Conservation (phyloP, 2,797 vertebrate species). For the Agapornis canus region DNA sequence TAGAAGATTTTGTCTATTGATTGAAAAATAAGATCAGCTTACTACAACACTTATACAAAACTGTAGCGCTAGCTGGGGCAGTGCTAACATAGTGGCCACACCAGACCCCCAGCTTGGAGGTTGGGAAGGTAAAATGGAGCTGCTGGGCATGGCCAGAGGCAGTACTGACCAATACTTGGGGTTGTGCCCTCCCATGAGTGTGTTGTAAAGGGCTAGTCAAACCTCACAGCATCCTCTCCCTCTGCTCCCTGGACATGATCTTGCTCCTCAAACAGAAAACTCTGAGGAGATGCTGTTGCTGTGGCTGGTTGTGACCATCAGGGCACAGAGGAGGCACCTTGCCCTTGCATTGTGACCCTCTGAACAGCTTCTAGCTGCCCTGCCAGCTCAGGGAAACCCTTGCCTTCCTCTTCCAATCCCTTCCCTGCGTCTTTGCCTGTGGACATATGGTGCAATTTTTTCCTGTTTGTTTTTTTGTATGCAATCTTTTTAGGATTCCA, state of each 20-base stretch:
- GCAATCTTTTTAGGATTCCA: neutral
- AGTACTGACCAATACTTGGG: rapidly evolving
- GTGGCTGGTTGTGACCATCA: neutral
- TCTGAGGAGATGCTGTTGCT: neutral
- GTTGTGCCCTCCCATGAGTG: rapidly evolving
- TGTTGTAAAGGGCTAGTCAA: neutral
- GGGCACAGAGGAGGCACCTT: neutral
- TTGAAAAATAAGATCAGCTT: neutral
- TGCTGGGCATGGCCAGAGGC: neutral
- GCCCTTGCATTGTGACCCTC: neutral
- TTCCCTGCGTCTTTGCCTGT: neutral
- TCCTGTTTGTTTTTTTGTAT: neutral
- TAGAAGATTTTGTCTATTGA: neutral
- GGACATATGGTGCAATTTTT: neutral
- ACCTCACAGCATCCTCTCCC: neutral
- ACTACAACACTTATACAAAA: neutral
- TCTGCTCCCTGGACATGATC: neutral
- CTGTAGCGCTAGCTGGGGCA: neutral
- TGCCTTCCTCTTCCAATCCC: neutral
- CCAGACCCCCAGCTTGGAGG: neutral
- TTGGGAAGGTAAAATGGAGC: neutral
- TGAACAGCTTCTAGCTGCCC: neutral
- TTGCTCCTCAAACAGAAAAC: rapidly evolving
- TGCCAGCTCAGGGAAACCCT: neutral
- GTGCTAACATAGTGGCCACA: neutral